A percentile compares a stretch with the other conserved stretches of the same genome.
These are phyloP conservation scores for Meriones unguiculatus DNA, from an alignment of 2,113 vertebrate species.

Conservation along the genomic window DNA sequence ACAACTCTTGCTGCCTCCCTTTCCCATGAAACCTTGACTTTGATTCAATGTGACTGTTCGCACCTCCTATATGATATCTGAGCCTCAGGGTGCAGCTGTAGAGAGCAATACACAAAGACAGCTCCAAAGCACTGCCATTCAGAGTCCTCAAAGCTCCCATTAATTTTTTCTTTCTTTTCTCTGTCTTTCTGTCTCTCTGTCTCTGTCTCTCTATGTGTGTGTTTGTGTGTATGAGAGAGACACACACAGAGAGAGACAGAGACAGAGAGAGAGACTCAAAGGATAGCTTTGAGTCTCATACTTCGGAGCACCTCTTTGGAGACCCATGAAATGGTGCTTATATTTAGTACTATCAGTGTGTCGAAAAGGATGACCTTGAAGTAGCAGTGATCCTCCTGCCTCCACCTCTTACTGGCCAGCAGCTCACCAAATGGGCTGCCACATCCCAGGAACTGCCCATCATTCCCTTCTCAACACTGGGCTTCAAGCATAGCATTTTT, in stretches of 20 bases:
- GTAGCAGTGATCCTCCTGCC: background rate
- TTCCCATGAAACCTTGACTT: background rate
- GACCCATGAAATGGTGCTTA: background rate
- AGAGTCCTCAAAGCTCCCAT: too few species aligned
- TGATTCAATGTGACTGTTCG: background rate
- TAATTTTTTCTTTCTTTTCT: background rate
- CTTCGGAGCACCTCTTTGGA: background rate
- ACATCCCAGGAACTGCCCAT: background rate
- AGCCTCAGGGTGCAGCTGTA: background rate
- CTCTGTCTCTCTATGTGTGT: background rate
- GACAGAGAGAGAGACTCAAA: background rate
- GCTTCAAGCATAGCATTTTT: background rate
- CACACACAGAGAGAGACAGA: too few species aligned
- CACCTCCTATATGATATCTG: background rate
- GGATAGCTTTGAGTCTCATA: background rate
- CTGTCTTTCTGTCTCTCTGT: background rate
- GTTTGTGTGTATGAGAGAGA: background rate
- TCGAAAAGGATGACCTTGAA: background rate
- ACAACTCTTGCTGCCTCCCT: background rate
- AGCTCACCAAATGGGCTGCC: background rate
- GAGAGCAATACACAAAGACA: background rate
- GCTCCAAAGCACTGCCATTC: background rate
- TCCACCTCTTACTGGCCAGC: background rate
- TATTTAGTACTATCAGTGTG: background rate
- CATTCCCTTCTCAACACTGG: background rate